Evolutionary conservation across 1,140 invertebrate species (phyloP), one percentile per base, ranked within the genome.

Genomic region (Cepaea nemoralis): DNA sequence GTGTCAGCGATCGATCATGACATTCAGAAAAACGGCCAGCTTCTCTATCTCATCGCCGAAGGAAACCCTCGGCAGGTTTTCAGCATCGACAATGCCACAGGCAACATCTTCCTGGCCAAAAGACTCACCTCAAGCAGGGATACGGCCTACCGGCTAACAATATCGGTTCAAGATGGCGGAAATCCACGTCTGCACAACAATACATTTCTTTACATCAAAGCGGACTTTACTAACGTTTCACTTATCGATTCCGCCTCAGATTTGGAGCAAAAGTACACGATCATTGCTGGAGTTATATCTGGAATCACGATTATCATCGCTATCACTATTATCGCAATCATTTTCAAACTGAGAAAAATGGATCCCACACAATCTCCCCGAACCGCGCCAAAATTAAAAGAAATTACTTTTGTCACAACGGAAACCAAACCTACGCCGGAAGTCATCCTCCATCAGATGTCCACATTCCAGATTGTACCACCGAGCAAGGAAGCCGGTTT

Each of bases 231-330:
- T 55, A 82, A 82, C 80, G 81, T 69, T 42, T 79, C 70, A 6
- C n/a, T 80, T 31, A n/a, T 79, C n/a, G 39, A 22, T 12, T 22
- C 35, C 1, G 33, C 31, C 24, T n/a, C 39, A 31, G 70, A 8
- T 35, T 39, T 45, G 0, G 63, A 70, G 14, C 66, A 82, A n/a
- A 73, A 80, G 5, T 84, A 84, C 66, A 50, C 80, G 48, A 70
- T 84, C 77, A 82, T 84, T 63, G 71, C 81, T 22, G 81, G 77
- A 12, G 59, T 84, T 75, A 82, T 84, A 39, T 45, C 73, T 19
- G 81, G 80, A 31, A 69, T 82, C 40, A 84, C 81, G 1, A 35
- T 84, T 59, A 31, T 82, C 74, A 70, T 84, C 45, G 45, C 81
- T 39, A 67, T 84, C 35, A 79, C 82, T 27, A 48, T 84, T 63